Evolutionary conservation across 2,797 vertebrate genomes (phyloP), one percentile per base, ranked within the genome.

Genomic region (Coregonus sp.): DNA sequence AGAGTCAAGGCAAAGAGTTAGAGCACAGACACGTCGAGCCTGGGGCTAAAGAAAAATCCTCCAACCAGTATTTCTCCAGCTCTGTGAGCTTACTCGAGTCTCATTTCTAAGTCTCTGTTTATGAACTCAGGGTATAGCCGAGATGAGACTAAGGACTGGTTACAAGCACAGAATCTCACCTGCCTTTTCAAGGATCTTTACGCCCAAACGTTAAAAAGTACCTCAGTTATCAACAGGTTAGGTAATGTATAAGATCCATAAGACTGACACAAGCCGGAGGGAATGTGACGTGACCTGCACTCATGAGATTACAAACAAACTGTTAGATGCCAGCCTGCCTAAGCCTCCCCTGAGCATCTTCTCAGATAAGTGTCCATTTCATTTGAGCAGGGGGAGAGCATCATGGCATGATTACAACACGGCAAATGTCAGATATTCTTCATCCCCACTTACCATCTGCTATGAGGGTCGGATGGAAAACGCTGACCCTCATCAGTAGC

Each of bases 401-500:
- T 35, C 4, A 75, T 33, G 65, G 69, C 75, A 54, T 72, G 74
- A 78, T 82, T 77, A 76, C 40, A 73, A 76, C 72, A 33, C 20
- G 25, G 75, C 75, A 72, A 78, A 85, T 71, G 78, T 77, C 73
- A 82, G 70, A 54, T 76, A 80, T 80, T 73, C 81, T 75, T 84
- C 76, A 74, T 86, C 82, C 76, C 63, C 37, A 47, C 68, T 78
- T 52, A 74, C 82, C 80, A 86, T 86, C 82, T 84, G 82, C 83
- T 72, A 72, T 65, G 67, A 67, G n/a, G 9, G 25, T 20, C 14
- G 40, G 25, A 47, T 52, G 73, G 56, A 79, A 79, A 87, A 80
- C 73, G 67, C 75, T 77, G 63, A 78, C 73, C 33, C 35, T n/a
- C 56, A 63, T 25, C 59, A 63, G 20, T 25, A 25, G 59, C 16